phyloP scores from a whole-genome alignment of 1,140 invertebrate genomes.

The Zaprionus vittiger region DNA sequence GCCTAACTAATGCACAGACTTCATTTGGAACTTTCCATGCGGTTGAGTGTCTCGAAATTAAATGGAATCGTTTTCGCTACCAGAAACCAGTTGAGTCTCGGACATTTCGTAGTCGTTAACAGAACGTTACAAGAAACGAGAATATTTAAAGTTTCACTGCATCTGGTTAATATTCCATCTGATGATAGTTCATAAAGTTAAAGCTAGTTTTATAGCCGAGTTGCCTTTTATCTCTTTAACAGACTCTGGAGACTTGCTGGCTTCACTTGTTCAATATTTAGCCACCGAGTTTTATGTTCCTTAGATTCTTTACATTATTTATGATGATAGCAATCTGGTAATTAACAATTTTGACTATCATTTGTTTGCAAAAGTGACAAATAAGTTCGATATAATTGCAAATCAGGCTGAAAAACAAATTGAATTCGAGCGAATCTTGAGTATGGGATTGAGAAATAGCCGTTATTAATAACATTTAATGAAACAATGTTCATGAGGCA shows the following conservation, averaged over 20 bases:
- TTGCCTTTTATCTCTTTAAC: background rate
- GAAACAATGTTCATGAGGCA: too few relatives aligned
- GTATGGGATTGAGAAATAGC: background rate
- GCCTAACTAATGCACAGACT: background rate
- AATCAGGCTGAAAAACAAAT: background rate
- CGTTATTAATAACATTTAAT: background rate
- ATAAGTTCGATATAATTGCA: background rate
- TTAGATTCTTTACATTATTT: background rate
- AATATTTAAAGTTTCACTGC: background rate
- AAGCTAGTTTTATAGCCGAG: background rate
- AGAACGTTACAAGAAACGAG: background rate
- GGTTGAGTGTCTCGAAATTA: conserved; percentile 3
- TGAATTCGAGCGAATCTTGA: background rate
- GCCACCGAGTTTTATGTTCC: background rate
- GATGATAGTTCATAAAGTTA: background rate
- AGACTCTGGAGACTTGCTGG: too few relatives aligned
- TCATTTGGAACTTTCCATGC: conserved; percentile 1
- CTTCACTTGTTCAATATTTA: background rate
- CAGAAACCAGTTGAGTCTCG: background rate
- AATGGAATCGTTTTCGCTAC: conserved; percentile 1
- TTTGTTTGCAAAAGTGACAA: background rate
- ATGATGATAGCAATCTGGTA: background rate
- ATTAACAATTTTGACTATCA: background rate
- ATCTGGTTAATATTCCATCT: too few relatives aligned
- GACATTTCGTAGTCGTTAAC: background rate